Conservation (phyloP, 2,113 vertebrate species). For the Corvus hawaiiensis region DNA sequence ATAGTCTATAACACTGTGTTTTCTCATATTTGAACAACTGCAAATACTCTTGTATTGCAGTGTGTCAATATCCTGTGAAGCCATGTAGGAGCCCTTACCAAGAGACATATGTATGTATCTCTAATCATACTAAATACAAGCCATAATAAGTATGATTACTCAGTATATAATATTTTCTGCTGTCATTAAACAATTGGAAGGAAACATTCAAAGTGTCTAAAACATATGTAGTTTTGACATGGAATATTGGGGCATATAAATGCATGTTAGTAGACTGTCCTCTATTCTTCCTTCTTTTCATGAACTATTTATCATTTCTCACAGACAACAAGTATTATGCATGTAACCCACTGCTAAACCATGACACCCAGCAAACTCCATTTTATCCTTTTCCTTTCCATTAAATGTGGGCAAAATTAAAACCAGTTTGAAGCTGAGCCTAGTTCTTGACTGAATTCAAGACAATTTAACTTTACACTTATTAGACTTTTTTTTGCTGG, state of each 20-base stretch:
- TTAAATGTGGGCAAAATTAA: not conserved
- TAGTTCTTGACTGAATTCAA: not conserved
- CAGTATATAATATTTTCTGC: not conserved
- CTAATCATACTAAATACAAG: not conserved
- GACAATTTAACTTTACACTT: not conserved
- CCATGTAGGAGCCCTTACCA: not conserved
- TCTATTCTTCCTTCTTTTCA: not conserved
- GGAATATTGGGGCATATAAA: not conserved
- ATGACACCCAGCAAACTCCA: not conserved
- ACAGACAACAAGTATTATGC: not conserved
- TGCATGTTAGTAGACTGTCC: not conserved
- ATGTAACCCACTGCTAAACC: too few species aligned
- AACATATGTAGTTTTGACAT: not conserved
- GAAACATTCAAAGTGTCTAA: not conserved
- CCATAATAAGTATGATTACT: not conserved
- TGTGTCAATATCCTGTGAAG: not conserved
- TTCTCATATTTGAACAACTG: not conserved
- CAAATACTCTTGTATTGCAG: not conserved
- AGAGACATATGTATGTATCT: not conserved
- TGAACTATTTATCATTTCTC: not conserved
- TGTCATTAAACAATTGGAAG: not conserved
- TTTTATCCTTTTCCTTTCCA: not conserved
- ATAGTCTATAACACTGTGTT: not conserved
- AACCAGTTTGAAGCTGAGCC: not conserved
- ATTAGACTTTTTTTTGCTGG: not conserved